Evolutionary conservation across 2,113 vertebrate species (phyloP), one percentile per base, ranked within the genome.

Genomic region (Petroica traversi): DNA sequence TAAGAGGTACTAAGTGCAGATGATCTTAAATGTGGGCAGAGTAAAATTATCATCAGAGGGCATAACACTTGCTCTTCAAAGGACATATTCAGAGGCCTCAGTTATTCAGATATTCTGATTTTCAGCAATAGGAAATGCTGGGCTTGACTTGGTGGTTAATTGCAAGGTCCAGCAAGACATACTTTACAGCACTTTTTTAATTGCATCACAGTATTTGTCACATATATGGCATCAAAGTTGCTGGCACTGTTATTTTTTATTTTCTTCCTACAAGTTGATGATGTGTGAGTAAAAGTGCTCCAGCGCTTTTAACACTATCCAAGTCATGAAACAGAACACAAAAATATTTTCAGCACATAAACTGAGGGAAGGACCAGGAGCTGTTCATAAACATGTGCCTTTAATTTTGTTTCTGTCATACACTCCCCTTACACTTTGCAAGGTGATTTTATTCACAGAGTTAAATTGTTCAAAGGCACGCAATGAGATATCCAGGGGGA

Each of bases 271-370:
- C 36, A 84, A 87, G 83, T 77, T 92, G 72, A 88, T 73, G 89
- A 85, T 77, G 85, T 92, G 82, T 84, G 92, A 97, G 77, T 88
- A 88, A 94, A 95, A 94, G 63, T 67, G n/a, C 57, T 94, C 84
- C 31, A 41, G 52, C 86, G 88, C 91, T 97, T 95, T 88, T 83
- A 90, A 92, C 91, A 80, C 67, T 84, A 82, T 80, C 72, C 85
- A 67, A 94, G 52, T 92, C 81, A 90, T 71, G 88, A 90, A 94
- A 90, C 28, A 74, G 59, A 95, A 77, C 78, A 92, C 72, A 96
- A 92, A 93, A 96, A 88, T 86, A 92, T 88, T 94, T 95, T 94
- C 90, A 93, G 48, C 72, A 45, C 14, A 88, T 74, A 81, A 90
- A 81, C 9, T 45, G 57, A 93, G 61, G 61, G 59, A 92, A 79